Percentiles rank a stretch among this genome's conserved stretches.
phyloP scores from a whole-genome alignment of 2,888 invertebrate genomes.

The Troilus luridus region DNA sequence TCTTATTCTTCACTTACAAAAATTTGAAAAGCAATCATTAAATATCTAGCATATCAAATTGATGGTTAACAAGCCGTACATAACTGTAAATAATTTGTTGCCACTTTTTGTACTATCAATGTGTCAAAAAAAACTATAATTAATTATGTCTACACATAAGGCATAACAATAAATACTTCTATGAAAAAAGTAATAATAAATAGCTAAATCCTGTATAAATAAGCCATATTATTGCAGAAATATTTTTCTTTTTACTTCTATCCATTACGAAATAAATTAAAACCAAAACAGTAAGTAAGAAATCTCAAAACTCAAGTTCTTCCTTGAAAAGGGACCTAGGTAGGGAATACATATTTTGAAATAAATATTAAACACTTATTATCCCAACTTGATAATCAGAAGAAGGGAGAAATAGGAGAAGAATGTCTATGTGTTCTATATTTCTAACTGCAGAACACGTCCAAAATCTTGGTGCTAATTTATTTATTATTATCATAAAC shows the following conservation, averaged over 20 bases:
- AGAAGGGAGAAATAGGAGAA: too few relatives aligned
- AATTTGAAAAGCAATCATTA: background rate
- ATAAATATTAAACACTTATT: too few relatives aligned
- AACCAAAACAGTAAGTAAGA: background rate
- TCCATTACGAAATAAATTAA: background rate
- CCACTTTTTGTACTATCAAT: background rate
- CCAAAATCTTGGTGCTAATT: too few relatives aligned
- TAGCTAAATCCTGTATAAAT: too few relatives aligned
- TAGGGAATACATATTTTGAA: too few relatives aligned
- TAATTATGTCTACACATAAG: too few relatives aligned
- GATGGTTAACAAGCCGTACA: background rate
- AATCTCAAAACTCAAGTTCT: background rate
- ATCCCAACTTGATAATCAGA: too few relatives aligned
- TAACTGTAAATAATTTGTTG: background rate
- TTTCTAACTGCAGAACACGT: too few relatives aligned
- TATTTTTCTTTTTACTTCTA: background rate
- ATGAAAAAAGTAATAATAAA: background rate
- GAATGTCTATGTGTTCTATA: too few relatives aligned
- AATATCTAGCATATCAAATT: background rate
- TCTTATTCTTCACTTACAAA: conserved; percentile 34
- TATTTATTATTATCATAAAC: too few relatives aligned
- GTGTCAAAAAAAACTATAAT: background rate
- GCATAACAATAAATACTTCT: too few relatives aligned
- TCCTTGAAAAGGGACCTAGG: background rate
- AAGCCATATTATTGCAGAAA: background rate